These are phyloP conservation scores for Marasmarcha lunaedactyla DNA, from an alignment of 2,888 invertebrate species.

Conservation along the genomic window DNA sequence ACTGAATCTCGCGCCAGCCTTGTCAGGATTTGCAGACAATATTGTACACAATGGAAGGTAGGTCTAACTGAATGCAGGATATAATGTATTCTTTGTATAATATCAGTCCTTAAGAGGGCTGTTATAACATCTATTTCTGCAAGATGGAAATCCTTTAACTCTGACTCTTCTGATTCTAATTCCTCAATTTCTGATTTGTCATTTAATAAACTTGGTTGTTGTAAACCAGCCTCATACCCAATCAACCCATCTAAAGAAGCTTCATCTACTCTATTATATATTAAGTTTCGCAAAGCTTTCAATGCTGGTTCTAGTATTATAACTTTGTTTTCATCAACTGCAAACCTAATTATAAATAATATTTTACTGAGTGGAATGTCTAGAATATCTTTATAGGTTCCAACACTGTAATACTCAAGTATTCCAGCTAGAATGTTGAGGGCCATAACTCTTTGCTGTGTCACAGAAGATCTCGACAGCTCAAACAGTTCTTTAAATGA, in stretches of 20 bases:
- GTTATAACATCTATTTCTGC: constrained; percentile 85
- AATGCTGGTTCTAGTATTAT: constrained; percentile 81
- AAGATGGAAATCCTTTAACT: constrained; percentile 88
- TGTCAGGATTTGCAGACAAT: constrained; percentile 82
- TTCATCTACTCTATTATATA: constrained; percentile 85
- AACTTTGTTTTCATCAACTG: constrained; percentile 85
- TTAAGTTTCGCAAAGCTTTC: constrained; percentile 78
- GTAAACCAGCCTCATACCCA: constrained; percentile 74
- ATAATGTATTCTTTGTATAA: constrained; percentile 81
- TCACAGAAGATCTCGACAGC: constrained; percentile 79
- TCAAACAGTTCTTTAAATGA: constrained; percentile 89
- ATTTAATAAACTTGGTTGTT: constrained; percentile 72
- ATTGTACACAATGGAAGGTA: constrained; percentile 77
- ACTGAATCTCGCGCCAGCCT: constrained; percentile 83
- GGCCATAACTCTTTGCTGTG: constrained; percentile 86
- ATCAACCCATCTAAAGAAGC: constrained; percentile 76
- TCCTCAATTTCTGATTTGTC: constrained; percentile 66
- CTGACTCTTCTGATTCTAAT: constrained; percentile 63
- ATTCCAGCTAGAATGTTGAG: constrained; percentile 85
- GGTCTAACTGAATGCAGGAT: constrained; percentile 79
- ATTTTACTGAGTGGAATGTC: constrained; percentile 82
- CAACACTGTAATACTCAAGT: constrained; percentile 76
- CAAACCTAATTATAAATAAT: constrained; percentile 85
- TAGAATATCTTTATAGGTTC: constrained; percentile 82
- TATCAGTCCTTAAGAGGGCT: constrained; percentile 79